A percentile compares a stretch with the other conserved stretches of the same genome.
phyloP scores from a whole-genome alignment of 2,888 invertebrate genomes.

The Microdon myrmicae region DNA sequence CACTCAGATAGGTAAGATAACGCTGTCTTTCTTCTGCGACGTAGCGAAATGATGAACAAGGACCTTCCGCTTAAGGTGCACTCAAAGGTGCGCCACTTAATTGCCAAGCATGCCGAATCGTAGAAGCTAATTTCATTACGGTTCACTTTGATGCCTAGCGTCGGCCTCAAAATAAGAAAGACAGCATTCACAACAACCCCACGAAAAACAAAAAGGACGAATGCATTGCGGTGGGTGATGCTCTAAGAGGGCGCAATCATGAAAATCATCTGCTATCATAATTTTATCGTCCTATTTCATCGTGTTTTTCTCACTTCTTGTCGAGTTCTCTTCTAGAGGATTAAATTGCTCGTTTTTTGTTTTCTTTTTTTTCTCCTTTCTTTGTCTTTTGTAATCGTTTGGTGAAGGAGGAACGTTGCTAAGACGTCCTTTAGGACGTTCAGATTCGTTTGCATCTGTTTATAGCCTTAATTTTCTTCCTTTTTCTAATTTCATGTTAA shows the following conservation, averaged over 20 bases:
- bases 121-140: slow-evolving; percentile 50
- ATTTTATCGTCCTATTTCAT: slow-evolving; percentile 34
- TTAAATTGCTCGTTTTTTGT: slow-evolving; percentile 4
- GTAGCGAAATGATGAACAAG: slow-evolving; percentile 4
- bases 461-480: slow-evolving; percentile 36
- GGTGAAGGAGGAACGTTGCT: slow-evolving; percentile 21
- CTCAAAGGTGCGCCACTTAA: slow-evolving; percentile 52
- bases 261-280: slow-evolving; percentile 49
- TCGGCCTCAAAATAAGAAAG: slow-evolving; percentile 21
- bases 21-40: no score
- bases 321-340: slow-evolving; percentile 5
- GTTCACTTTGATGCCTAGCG: slow-evolving; percentile 47
- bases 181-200: slow-evolving; percentile 36
- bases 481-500: slow-evolving; percentile 12
- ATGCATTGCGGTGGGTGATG: slow-evolving; percentile 8
- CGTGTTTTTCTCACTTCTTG: slow-evolving; percentile 5
- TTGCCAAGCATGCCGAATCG: slow-evolving; percentile 39
- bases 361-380: slow-evolving; percentile 8
- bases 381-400: slow-evolving; percentile 6
- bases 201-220: slow-evolving; percentile 36
- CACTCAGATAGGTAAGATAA: not conserved
- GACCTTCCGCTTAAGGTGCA: slow-evolving; percentile 49
- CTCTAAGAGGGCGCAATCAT: slow-evolving; percentile 23
- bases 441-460: slow-evolving; percentile 48
- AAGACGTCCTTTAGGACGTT: slow-evolving; percentile 28